Percentiles rank a stretch among this genome's conserved stretches.
phyloP scores from a whole-genome alignment of 2,113 vertebrate species.

The Thoracochromis brauschi region DNA sequence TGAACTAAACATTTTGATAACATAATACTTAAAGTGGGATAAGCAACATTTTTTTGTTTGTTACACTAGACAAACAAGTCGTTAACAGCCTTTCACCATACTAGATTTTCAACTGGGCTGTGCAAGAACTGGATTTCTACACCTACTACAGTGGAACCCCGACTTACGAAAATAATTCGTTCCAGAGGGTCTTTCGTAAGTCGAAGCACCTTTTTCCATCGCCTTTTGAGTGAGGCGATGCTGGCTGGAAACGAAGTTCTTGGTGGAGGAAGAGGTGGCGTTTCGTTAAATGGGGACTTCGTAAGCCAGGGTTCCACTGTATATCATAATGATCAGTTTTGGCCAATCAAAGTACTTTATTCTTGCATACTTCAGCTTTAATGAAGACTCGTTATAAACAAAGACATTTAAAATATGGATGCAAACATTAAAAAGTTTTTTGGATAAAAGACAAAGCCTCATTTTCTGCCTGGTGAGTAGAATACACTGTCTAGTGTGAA shows the following conservation, averaged over 20 bases:
- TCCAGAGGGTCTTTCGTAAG: background rate
- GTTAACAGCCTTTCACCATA: background rate
- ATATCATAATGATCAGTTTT: background rate
- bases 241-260: background rate
- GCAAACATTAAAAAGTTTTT: slow-evolving; percentile 3
- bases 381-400: background rate
- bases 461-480: slow-evolving; percentile 27
- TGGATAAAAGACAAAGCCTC: slow-evolving; percentile 22
- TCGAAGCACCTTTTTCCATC: background rate
- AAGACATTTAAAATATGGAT: background rate
- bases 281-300: background rate
- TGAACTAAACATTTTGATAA: background rate
- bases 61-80: background rate
- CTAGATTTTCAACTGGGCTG: background rate
- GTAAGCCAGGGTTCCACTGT: background rate
- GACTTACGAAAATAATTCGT: background rate
- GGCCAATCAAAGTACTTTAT: background rate
- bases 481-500: slow-evolving; percentile 46
- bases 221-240: background rate
- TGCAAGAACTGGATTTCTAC: background rate
- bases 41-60: background rate
- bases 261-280: background rate
- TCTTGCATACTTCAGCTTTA: background rate
- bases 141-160: background rate
- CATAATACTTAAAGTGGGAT: background rate